Evolutionary conservation across 1,140 invertebrate genomes (phyloP).

Genomic region (Orchesella cincta): DNA sequence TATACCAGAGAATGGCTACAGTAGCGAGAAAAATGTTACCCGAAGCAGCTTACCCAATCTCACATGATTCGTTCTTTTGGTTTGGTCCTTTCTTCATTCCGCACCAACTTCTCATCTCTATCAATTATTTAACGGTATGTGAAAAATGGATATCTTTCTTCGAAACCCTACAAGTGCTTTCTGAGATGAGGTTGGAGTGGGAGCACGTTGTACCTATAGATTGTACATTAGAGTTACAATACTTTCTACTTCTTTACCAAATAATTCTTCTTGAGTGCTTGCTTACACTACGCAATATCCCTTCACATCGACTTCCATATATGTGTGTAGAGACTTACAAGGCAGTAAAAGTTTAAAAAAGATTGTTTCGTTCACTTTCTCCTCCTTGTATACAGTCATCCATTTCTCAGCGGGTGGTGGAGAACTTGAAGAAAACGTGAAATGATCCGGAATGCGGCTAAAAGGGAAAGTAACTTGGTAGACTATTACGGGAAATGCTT

Average conservation of each 20-base stretch:
- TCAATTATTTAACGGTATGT: conserved; percentile 27
- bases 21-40: neutral
- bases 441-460: neutral
- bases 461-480: neutral
- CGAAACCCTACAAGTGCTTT: neutral
- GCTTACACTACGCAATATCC: too few species aligned
- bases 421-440: neutral
- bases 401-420: neutral
- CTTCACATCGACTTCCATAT: too few species aligned
- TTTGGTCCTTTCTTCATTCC: neutral
- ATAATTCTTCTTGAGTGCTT: too few species aligned
- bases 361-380: neutral
- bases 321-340: too few species aligned
- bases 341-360: neutral
- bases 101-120: neutral
- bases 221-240: too few species aligned
- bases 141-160: conserved; percentile 12
- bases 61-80: neutral
- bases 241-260: too few species aligned
- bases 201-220: too few species aligned
- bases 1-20: neutral
- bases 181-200: too few species aligned
- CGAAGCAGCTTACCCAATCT: neutral
- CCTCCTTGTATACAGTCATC: neutral
- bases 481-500: neutral